Evolutionary conservation across 92 coral and sea anemone species (phyloP).

Genomic region (Zoanthus sansibaricus): DNA sequence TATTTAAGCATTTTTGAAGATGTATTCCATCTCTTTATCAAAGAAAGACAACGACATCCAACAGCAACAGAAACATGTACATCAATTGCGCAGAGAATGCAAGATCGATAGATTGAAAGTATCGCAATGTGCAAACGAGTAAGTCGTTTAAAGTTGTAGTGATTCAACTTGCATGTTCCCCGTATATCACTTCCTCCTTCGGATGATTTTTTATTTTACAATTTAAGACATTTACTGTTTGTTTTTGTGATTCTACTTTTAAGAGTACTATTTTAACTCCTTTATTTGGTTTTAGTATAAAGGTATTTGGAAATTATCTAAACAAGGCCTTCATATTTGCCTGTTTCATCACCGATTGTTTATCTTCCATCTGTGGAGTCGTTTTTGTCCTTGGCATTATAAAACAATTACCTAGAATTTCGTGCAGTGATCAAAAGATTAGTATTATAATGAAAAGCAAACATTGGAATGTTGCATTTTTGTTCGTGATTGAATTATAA

Average conservation of each 20-base stretch:
- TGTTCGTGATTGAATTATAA: constrained; percentile 18
- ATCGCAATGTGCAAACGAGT: constrained; percentile 73
- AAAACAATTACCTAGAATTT: no score
- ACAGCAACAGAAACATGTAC: constrained; percentile 64
- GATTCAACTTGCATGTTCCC: background rate
- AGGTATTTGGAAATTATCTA: constrained; percentile 8
- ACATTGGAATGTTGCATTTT: background rate
- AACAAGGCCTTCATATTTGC: background rate
- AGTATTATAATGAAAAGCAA: background rate
- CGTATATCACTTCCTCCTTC: constrained; percentile 20
- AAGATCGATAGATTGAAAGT: constrained; percentile 68
- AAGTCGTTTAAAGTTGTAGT: constrained; percentile 23
- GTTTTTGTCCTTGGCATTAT: background rate
- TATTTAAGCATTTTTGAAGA: constrained; percentile 25
- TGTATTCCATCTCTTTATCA: constrained; percentile 54
- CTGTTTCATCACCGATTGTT: background rate
- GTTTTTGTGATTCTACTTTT: background rate
- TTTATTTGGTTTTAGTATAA: background rate
- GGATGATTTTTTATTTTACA: background rate
- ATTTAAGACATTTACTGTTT: background rate
- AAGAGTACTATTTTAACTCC: background rate
- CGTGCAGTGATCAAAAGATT: background rate
- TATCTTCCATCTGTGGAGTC: background rate
- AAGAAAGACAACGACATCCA: constrained; percentile 67
- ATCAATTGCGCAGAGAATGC: constrained; percentile 66